A percentile compares a stretch with the other conserved stretches of the same genome.
These are phyloP conservation scores for Tetramorium parvispinum DNA, from an alignment of 1,140 invertebrate genomes.

Conservation along the genomic window DNA sequence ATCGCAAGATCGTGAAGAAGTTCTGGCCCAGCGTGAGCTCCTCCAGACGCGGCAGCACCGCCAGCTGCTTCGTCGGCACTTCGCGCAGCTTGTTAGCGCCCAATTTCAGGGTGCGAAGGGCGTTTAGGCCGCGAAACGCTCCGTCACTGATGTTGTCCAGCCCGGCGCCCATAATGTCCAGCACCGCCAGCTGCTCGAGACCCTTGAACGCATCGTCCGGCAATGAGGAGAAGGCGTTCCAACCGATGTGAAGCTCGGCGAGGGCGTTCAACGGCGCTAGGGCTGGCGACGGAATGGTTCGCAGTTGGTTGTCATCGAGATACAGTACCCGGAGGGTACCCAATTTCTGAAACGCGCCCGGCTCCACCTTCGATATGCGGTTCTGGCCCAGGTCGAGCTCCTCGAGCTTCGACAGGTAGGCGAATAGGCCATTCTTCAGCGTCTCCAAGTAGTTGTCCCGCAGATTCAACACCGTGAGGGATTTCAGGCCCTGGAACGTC, in stretches of 20 bases:
- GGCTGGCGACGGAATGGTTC: constrained; percentile 90
- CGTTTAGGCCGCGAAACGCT: constrained; percentile 91
- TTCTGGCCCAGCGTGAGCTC: constrained; percentile 94
- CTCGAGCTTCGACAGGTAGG: constrained; percentile 90
- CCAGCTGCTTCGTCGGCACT: constrained; percentile 91
- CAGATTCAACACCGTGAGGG: constrained; percentile 92
- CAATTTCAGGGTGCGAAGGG: constrained; percentile 91
- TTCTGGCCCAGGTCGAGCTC: constrained; percentile 95
- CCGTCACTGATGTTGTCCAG: constrained; percentile 91
- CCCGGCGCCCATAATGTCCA: constrained; percentile 93
- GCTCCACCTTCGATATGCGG: constrained; percentile 92
- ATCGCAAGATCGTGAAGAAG: constrained; percentile 89
- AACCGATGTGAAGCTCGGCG: constrained; percentile 93
- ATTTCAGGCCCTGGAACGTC: constrained; percentile 92
- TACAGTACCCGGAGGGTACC: constrained; percentile 91
- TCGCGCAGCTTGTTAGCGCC: constrained; percentile 91
- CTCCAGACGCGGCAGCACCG: constrained; percentile 90
- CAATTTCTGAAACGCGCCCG: constrained; percentile 92
- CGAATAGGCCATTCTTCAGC: constrained; percentile 91
- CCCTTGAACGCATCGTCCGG: constrained; percentile 91
- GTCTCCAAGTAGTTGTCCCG: constrained; percentile 93
- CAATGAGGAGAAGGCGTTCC: constrained; percentile 92
- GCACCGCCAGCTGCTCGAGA: constrained; percentile 89
- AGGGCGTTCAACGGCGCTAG: constrained; percentile 90
- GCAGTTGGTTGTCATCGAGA: constrained; percentile 94